phyloP scores from a whole-genome alignment of 1,140 invertebrate genomes.

The Geopemphigus sp. region DNA sequence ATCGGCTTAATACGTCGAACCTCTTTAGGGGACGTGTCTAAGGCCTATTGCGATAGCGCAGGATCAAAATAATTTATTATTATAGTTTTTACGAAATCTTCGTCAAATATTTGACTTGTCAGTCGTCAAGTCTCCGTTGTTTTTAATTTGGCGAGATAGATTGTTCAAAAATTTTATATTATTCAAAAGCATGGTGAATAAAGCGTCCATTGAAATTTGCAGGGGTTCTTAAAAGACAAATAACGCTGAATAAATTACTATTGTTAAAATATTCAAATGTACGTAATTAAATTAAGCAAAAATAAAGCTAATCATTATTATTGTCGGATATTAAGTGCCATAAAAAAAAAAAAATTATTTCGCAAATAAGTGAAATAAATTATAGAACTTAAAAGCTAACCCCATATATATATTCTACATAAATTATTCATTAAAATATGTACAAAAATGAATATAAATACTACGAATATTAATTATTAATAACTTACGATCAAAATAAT shows the following conservation, averaged over 20 bases:
- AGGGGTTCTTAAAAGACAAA: neutral
- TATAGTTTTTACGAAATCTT: neutral
- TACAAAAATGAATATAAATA: too few relatives aligned
- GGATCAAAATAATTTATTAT: neutral
- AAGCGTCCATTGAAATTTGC: neutral
- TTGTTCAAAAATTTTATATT: neutral
- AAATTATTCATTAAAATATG: too few relatives aligned
- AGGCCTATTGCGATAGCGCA: neutral
- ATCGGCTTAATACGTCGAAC: conserved; percentile 28
- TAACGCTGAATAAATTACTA: neutral
- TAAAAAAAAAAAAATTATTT: neutral
- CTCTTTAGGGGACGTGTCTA: neutral
- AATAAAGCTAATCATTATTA: neutral
- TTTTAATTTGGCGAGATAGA: neutral
- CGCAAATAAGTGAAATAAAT: neutral
- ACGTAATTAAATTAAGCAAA: conserved; percentile 8
- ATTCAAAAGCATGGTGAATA: neutral
- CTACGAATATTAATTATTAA: too few relatives aligned
- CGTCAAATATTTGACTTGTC: neutral
- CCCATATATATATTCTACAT: too few relatives aligned
- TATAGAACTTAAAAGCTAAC: too few relatives aligned
- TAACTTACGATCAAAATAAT: too few relatives aligned
- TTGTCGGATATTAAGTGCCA: neutral
- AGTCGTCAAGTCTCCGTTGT: neutral
- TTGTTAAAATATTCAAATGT: conserved; percentile 27